A percentile compares a stretch with the other conserved stretches of the same genome.
Evolutionary conservation across 2,113 vertebrate species (phyloP).

Genomic region (Turnix velox): DNA sequence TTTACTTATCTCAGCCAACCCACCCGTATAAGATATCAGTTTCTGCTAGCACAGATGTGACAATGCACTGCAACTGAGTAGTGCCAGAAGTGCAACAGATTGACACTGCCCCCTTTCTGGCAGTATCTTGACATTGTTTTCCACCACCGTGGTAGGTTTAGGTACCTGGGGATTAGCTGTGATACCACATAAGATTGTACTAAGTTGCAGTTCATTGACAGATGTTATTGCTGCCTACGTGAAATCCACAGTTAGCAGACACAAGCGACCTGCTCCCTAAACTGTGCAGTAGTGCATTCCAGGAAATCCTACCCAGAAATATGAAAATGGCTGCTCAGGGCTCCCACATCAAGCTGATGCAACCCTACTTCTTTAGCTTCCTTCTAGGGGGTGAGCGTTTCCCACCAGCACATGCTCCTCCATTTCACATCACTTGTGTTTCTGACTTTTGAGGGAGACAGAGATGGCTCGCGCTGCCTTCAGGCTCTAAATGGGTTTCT

Average conservation of each 20-base stretch:
- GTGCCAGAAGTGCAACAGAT: not conserved
- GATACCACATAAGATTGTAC: not conserved
- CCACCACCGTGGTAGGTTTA: accelerated
- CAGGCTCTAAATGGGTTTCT: slow-evolving; percentile 49
- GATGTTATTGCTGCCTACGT: not conserved
- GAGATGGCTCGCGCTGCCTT: slow-evolving; percentile 24
- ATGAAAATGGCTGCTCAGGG: slow-evolving; percentile 30
- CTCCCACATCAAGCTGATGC: not conserved
- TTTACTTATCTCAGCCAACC: not conserved
- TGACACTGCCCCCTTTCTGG: slow-evolving; percentile 14
- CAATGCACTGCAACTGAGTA: not conserved
- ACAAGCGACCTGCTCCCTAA: not conserved
- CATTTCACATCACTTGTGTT: slow-evolving; percentile 24
- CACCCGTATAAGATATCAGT: not conserved
- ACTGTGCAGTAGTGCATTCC: not conserved
- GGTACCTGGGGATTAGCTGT: not conserved
- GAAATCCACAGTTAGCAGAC: not conserved
- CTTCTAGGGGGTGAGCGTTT: slow-evolving; percentile 23
- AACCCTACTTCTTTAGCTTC: not conserved
- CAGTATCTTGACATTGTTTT: accelerated
- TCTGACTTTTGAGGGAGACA: slow-evolving; percentile 36
- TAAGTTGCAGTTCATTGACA: not conserved
- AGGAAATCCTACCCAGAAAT: not conserved
- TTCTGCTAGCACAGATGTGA: slow-evolving; percentile 14
- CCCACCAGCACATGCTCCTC: not conserved